Percentiles rank a stretch among this genome's conserved stretches.
phyloP scores from a whole-genome alignment of 2,113 vertebrate species.

The Lethenteron reissneri region DNA sequence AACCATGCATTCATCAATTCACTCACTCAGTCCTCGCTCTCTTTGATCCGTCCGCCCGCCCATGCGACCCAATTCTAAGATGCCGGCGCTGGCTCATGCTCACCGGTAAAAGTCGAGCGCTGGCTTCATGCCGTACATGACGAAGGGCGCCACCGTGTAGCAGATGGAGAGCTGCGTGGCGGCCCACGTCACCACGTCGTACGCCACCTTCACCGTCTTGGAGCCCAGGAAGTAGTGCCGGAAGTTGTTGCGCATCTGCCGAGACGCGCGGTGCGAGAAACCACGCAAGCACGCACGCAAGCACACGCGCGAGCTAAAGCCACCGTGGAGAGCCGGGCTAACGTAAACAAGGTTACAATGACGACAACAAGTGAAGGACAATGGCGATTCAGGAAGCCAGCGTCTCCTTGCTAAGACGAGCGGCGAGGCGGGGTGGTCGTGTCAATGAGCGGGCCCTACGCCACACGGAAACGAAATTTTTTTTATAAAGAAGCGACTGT shows the following conservation, averaged over 20 bases:
- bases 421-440: no score
- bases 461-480: no score
- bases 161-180: slow-evolving; percentile 31
- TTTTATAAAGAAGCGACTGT: no score
- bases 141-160: slow-evolving; percentile 30
- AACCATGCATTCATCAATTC: background rate
- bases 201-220: slow-evolving; percentile 21
- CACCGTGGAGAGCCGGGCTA: no score
- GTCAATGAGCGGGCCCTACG: no score
- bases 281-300: no score
- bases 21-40: background rate
- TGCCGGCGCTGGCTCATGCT: slow-evolving; percentile 12
- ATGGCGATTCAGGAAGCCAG: no score
- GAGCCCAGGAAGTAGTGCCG: slow-evolving; percentile 28
- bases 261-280: background rate
- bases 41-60: background rate
- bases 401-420: no score
- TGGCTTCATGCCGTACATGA: slow-evolving; percentile 32
- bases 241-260: slow-evolving; percentile 30
- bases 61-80: rapidly evolving
- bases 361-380: no score
- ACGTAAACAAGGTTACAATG: no score
- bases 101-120: slow-evolving; percentile 36
- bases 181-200: slow-evolving; percentile 25
- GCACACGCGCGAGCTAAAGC: no score